A percentile compares a stretch with the other conserved stretches of the same genome.
Evolutionary conservation across 2,113 vertebrate genomes (phyloP).

Genomic region (Oncorhynchus clarkii): DNA sequence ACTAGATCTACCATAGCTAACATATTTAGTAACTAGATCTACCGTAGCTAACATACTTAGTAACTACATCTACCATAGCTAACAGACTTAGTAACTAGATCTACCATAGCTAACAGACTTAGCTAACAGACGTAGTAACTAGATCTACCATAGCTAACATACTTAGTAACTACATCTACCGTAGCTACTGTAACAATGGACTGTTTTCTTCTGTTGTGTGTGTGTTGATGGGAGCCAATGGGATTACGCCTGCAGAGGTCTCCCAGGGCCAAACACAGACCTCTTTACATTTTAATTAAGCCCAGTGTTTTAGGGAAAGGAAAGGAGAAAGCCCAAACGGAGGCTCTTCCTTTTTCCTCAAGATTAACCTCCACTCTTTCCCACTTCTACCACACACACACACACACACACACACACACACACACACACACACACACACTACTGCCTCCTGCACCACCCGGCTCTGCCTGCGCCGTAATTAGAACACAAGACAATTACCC

Average conservation of each 20-base stretch:
- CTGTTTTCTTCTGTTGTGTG: background rate
- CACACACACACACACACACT: background rate
- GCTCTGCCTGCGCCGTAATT: slow-evolving; percentile 58
- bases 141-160: too few species aligned
- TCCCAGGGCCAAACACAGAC: background rate
- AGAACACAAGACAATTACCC: slow-evolving; percentile 69
- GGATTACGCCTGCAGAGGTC: background rate
- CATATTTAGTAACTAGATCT: too few species aligned
- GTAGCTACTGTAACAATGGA: too few species aligned
- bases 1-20: too few species aligned
- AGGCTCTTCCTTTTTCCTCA: background rate
- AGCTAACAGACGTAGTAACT: too few species aligned
- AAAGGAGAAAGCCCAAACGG: background rate
- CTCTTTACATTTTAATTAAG: background rate
- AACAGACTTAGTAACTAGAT: too few species aligned
- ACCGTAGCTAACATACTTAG: too few species aligned
- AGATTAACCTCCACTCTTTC: background rate
- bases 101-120: too few species aligned
- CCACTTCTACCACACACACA: too few species aligned
- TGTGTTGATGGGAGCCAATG: background rate
- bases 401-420: background rate
- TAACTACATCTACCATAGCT: too few species aligned
- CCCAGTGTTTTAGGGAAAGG: background rate
- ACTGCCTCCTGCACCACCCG: background rate
- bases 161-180: too few species aligned